These are phyloP conservation scores for Dastarcus helophoroides DNA, from an alignment of 2,888 invertebrate genomes.

Conservation along the genomic window DNA sequence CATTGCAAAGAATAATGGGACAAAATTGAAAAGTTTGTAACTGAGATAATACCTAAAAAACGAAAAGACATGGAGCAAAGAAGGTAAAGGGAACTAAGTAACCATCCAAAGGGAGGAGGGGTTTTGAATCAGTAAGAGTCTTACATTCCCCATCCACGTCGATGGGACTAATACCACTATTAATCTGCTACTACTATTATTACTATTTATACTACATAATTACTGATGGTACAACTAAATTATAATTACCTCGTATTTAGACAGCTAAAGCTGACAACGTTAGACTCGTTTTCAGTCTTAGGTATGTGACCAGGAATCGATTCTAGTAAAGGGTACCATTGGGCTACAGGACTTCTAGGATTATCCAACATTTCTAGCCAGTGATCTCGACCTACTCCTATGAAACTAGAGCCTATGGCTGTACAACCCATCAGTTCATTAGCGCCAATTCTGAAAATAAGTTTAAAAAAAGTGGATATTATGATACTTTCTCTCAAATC, in stretches of 20 bases:
- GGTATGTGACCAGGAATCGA: constrained; percentile 53
- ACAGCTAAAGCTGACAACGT: constrained; percentile 52
- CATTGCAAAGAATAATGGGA: too few species aligned
- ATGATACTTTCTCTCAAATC: too few species aligned
- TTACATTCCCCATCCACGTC: too few species aligned
- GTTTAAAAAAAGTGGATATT: constrained; percentile 7
- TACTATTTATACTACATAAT: not conserved
- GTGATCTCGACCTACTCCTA: constrained; percentile 69
- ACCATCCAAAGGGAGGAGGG: too few species aligned
- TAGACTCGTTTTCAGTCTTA: constrained; percentile 30
- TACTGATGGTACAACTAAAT: too few species aligned
- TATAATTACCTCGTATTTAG: constrained; percentile 55
- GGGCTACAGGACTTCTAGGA: constrained; percentile 71
- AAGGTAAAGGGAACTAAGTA: too few species aligned
- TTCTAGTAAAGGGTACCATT: constrained; percentile 72
- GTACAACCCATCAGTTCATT: constrained; percentile 81
- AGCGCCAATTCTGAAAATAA: constrained; percentile 59
- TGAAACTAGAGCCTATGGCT: constrained; percentile 63
- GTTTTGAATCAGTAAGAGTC: too few species aligned
- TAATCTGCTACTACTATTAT: not conserved
- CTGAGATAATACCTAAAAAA: too few species aligned
- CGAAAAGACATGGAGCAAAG: too few species aligned
- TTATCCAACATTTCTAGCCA: constrained; percentile 80
- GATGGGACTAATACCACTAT: too few species aligned
- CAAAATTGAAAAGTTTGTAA: too few species aligned